Percentiles rank a stretch among this genome's conserved stretches.
Conservation (phyloP, 2,113 vertebrate species). For the Alligator sinensis region DNA sequence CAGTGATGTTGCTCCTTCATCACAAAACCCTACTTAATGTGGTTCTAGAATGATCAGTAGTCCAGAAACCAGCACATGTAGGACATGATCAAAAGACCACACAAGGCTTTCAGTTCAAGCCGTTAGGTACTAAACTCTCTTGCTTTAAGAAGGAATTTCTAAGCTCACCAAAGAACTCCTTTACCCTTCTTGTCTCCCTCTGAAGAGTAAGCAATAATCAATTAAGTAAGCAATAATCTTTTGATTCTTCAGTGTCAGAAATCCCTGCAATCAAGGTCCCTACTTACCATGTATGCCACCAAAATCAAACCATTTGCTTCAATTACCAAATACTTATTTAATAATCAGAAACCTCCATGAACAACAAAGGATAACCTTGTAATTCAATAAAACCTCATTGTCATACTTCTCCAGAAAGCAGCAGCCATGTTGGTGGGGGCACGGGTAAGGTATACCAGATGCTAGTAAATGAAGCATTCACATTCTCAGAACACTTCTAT, state of each 20-base stretch:
- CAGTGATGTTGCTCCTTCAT: background rate
- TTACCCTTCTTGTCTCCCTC: background rate
- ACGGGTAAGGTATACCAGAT: slow-evolving; percentile 11
- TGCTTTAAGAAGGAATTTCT: background rate
- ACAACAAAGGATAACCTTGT: background rate
- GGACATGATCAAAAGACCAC: background rate
- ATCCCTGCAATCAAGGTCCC: background rate
- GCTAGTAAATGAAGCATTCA: slow-evolving; percentile 35
- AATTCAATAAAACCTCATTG: background rate
- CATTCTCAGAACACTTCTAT: slow-evolving; percentile 5
- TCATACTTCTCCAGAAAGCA: background rate
- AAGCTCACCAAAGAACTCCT: background rate
- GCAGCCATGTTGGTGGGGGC: background rate
- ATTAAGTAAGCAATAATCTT: background rate
- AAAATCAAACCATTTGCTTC: slow-evolving; percentile 18
- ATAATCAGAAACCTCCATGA: background rate
- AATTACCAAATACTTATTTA: slow-evolving; percentile 7
- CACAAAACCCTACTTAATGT: background rate
- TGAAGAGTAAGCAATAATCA: slow-evolving; percentile 12
- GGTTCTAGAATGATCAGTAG: rapidly evolving
- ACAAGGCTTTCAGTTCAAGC: background rate
- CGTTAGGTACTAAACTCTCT: background rate
- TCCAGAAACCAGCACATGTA: background rate
- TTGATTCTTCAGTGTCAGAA: slow-evolving; percentile 6
- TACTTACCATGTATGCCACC: background rate